Percentiles rank a stretch among this genome's conserved stretches.
These are phyloP conservation scores for Lasius fuliginosus DNA, from an alignment of 2,888 invertebrate species.

Conservation along the genomic window DNA sequence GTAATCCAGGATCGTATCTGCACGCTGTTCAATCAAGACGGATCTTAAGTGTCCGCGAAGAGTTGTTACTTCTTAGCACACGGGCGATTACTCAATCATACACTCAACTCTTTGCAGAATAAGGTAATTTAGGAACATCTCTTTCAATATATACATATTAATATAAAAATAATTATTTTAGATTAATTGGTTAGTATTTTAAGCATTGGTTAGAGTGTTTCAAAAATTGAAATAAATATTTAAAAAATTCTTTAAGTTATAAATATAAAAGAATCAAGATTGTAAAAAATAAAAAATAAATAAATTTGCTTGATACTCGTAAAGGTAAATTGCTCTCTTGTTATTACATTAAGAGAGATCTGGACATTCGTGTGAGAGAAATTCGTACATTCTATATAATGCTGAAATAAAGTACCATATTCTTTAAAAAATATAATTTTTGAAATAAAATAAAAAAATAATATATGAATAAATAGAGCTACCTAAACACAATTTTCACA, in stretches of 20 bases:
- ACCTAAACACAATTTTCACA: too few species aligned
- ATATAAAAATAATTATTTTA: background rate
- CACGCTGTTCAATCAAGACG: background rate
- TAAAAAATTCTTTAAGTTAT: background rate
- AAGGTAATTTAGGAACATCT: background rate
- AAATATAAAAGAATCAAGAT: background rate
- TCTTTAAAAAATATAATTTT: background rate
- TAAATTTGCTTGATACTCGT: background rate
- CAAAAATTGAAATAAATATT: background rate
- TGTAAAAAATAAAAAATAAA: background rate
- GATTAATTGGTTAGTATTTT: background rate
- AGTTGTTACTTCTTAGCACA: background rate
- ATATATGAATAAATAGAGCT: too few species aligned
- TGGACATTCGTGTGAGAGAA: background rate
- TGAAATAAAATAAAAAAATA: too few species aligned
- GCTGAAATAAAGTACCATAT: background rate
- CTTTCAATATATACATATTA: background rate
- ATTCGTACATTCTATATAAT: background rate
- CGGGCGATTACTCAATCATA: background rate
- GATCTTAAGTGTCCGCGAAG: background rate
- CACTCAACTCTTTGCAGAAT: background rate
- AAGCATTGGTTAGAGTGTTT: background rate
- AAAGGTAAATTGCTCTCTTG: background rate
- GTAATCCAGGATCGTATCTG: conserved; percentile 56
- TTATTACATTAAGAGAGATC: background rate